A percentile compares a stretch with the other conserved stretches of the same genome.
Evolutionary conservation across 2,888 invertebrate genomes (phyloP).

Genomic region (Tryphoninae sp.): DNA sequence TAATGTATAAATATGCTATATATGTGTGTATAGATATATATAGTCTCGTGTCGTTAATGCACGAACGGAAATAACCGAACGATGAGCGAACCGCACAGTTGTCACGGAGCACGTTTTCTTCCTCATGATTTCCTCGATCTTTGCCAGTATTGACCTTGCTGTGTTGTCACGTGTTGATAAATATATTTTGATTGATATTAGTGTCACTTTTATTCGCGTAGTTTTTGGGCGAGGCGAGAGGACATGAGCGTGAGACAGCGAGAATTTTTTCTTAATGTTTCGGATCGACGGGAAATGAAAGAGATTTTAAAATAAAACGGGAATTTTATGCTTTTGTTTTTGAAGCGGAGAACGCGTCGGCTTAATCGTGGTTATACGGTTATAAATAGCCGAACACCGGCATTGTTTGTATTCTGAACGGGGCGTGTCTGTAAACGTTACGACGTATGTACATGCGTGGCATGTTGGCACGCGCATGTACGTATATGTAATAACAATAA

Average conservation of each 20-base stretch:
- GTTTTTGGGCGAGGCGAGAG: not conserved
- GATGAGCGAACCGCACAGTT: constrained; percentile 31
- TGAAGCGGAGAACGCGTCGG: constrained; percentile 5
- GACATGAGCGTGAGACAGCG: too few species aligned
- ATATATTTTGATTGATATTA: constrained; percentile 17
- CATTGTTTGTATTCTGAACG: constrained; percentile 56
- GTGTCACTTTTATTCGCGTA: not conserved
- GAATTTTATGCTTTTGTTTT: not conserved
- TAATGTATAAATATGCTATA: constrained; percentile 11
- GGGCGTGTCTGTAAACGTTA: constrained; percentile 40
- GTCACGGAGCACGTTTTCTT: constrained; percentile 32
- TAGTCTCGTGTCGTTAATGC: not conserved
- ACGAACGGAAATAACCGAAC: constrained; percentile 52
- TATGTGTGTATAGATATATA: not conserved
- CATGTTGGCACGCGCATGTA: constrained; percentile 49
- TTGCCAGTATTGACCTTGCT: constrained; percentile 13
- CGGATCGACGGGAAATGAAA: constrained; percentile 18
- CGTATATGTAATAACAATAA: not conserved
- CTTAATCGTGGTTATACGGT: constrained; percentile 41
- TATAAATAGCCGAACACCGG: constrained; percentile 58
- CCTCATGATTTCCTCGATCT: constrained; percentile 19
- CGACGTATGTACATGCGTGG: constrained; percentile 52
- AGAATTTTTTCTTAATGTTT: not conserved
- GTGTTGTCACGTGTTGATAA: constrained; percentile 19
- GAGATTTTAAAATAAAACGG: constrained; percentile 19